Evolutionary conservation across 2,113 vertebrate species (phyloP).

Genomic region (Odontesthes bonariensis): DNA sequence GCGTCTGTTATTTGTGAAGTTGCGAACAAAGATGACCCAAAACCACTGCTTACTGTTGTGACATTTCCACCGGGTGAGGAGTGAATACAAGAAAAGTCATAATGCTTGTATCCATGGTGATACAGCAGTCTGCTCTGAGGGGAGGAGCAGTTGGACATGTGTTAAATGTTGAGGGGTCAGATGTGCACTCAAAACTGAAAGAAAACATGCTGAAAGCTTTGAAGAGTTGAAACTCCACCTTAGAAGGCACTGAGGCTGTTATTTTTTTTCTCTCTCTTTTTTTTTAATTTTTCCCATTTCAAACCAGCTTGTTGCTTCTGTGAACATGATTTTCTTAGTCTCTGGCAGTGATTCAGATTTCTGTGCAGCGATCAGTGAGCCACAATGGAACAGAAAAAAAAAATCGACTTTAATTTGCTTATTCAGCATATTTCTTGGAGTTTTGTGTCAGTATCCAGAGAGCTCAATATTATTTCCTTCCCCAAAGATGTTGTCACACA

Average conservation of each 20-base stretch:
- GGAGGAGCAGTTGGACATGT: no score
- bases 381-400: background rate
- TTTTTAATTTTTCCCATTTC: background rate
- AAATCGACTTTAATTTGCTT: background rate
- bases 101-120: background rate
- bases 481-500: conserved; percentile 23
- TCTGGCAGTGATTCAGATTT: background rate
- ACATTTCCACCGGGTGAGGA: no score
- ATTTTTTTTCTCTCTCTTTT: no score
- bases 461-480: background rate
- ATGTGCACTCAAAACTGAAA: no score
- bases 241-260: background rate
- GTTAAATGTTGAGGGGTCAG: no score
- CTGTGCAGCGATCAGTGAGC: background rate
- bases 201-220: no score
- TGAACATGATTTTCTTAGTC: background rate
- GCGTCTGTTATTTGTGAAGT: no score
- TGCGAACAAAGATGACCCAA: no score
- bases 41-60: no score
- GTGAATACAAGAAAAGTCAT: no score
- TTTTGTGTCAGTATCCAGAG: background rate
- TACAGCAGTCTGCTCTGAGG: background rate
- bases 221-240: no score
- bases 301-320: rapidly evolving
- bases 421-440: conserved; percentile 1